phyloP scores from a whole-genome alignment of 2,113 vertebrate genomes.

The Percina caprodes region DNA sequence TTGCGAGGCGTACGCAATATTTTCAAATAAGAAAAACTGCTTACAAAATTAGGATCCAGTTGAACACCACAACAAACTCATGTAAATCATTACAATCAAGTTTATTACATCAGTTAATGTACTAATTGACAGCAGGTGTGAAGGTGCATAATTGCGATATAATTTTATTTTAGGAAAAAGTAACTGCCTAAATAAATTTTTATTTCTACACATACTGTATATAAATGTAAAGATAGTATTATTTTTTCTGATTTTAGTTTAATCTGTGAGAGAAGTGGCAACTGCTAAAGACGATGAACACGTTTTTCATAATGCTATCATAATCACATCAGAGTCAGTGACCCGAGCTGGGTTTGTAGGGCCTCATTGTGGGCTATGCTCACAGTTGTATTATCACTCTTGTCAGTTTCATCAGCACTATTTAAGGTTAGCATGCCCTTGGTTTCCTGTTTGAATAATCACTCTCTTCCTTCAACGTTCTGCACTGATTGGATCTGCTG shows the following conservation, averaged over 20 bases:
- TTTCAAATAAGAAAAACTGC: neutral
- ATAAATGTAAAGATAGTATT: neutral
- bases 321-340: slow-evolving; percentile 40
- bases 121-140: neutral
- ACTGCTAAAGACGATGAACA: slow-evolving; percentile 11
- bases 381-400: slow-evolving; percentile 64
- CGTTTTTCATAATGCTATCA: slow-evolving; percentile 26
- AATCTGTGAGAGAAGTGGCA: neutral
- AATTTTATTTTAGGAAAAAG: neutral
- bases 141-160: neutral
- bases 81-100: neutral
- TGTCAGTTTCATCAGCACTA: slow-evolving; percentile 76
- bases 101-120: neutral
- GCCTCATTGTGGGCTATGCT: slow-evolving; percentile 28
- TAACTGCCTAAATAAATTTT: neutral
- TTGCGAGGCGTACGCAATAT: neutral
- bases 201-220: neutral
- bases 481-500: slow-evolving; percentile 77
- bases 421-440: slow-evolving; percentile 82
- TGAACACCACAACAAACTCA: neutral
- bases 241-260: neutral
- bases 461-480: slow-evolving; percentile 51
- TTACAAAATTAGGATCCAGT: neutral
- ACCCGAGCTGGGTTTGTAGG: slow-evolving; percentile 37
- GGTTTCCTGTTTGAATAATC: slow-evolving; percentile 79